phyloP scores from a whole-genome alignment of 1,140 invertebrate genomes.

The Danaus melanippus region DNA sequence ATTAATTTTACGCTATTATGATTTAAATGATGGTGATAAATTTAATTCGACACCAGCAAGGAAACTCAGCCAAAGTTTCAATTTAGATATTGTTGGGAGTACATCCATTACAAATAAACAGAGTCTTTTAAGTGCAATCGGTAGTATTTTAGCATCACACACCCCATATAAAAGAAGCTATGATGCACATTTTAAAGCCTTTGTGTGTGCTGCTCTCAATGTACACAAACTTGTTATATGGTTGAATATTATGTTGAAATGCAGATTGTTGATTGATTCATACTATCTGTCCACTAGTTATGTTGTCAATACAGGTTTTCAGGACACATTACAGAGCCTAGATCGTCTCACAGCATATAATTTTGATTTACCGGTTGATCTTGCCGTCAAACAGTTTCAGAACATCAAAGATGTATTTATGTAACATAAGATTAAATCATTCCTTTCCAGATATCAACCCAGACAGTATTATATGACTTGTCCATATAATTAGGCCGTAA shows the following conservation, averaged over 20 bases:
- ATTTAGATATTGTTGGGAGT: slow-evolving; percentile 92
- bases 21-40: slow-evolving; percentile 70
- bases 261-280: slow-evolving; percentile 87
- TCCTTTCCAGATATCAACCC: too few relatives aligned
- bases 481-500: too few relatives aligned
- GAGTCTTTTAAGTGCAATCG: slow-evolving; percentile 91
- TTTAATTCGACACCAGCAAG: slow-evolving; percentile 96
- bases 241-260: slow-evolving; percentile 94
- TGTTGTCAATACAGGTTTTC: slow-evolving; percentile 95
- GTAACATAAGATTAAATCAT: slow-evolving; percentile 46
- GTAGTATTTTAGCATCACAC: slow-evolving; percentile 93
- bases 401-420: slow-evolving; percentile 98
- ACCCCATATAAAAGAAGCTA: slow-evolving; percentile 92
- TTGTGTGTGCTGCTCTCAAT: slow-evolving; percentile 96
- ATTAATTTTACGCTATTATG: slow-evolving; percentile 59
- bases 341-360: slow-evolving; percentile 89
- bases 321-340: slow-evolving; percentile 92
- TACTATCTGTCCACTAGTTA: slow-evolving; percentile 97
- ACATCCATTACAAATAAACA: slow-evolving; percentile 92
- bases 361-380: slow-evolving; percentile 95
- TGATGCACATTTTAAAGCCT: slow-evolving; percentile 98
- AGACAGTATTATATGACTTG: too few relatives aligned
- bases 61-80: slow-evolving; percentile 98
- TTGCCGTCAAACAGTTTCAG: slow-evolving; percentile 95
- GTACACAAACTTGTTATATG: slow-evolving; percentile 92